Percentiles rank a stretch among this genome's conserved stretches.
Evolutionary conservation across 2,888 invertebrate species (phyloP).

Genomic region (Cephus nigrinus): DNA sequence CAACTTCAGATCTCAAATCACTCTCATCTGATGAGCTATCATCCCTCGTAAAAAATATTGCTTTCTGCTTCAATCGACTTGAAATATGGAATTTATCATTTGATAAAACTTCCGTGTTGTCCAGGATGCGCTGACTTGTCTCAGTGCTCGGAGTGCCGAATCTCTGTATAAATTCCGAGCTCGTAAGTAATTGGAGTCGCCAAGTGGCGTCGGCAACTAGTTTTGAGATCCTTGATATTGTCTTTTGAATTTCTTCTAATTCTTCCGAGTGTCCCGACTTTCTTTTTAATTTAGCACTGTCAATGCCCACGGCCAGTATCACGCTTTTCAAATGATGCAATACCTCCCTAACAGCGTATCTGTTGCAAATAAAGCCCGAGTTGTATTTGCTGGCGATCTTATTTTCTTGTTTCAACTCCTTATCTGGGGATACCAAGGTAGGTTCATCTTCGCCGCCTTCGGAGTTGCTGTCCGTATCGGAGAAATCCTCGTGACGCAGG

Average conservation of each 20-base stretch:
- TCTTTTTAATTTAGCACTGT: slow-evolving; percentile 52
- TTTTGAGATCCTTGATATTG: slow-evolving; percentile 56
- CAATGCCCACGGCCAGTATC: slow-evolving; percentile 66
- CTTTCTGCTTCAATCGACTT: slow-evolving; percentile 30
- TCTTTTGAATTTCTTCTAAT: slow-evolving; percentile 28
- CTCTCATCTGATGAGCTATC: slow-evolving; percentile 45
- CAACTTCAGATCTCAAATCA: slow-evolving; percentile 41
- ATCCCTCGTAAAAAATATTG: slow-evolving; percentile 45
- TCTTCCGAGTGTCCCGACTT: slow-evolving; percentile 48
- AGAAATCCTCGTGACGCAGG: slow-evolving; percentile 73
- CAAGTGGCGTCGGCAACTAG: slow-evolving; percentile 77
- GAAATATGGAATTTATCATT: slow-evolving; percentile 40
- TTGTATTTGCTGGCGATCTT: slow-evolving; percentile 29
- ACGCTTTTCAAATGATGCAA: slow-evolving; percentile 71
- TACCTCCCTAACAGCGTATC: slow-evolving; percentile 71
- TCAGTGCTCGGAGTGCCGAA: slow-evolving; percentile 66
- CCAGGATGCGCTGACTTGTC: slow-evolving; percentile 42
- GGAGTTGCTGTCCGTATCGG: slow-evolving; percentile 57
- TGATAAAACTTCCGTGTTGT: slow-evolving; percentile 10
- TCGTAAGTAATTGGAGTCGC: slow-evolving; percentile 78
- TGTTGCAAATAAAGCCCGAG: slow-evolving; percentile 71
- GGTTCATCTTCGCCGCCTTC: slow-evolving; percentile 68
- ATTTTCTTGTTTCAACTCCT: slow-evolving; percentile 64
- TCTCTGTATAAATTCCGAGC: slow-evolving; percentile 68
- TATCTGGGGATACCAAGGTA: slow-evolving; percentile 68